These are phyloP conservation scores for Antedon bifida DNA, from an alignment of 35 echinoderm and acorn worm species.

Conservation along the genomic window DNA sequence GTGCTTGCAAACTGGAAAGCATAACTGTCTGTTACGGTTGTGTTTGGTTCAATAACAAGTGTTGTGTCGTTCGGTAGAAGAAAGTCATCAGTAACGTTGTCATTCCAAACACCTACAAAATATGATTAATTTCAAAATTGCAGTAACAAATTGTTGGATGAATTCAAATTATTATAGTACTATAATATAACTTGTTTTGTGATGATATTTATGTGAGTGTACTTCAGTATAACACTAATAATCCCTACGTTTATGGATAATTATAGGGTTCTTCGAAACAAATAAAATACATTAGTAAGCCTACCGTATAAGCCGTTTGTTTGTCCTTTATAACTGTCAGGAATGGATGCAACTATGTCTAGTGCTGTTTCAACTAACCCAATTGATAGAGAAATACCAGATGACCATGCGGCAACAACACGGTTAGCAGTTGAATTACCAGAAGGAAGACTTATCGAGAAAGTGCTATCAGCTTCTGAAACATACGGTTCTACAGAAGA, in stretches of 20 bases:
- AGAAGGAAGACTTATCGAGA: background rate
- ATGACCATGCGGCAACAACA: background rate
- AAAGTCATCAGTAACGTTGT: constrained; percentile 3
- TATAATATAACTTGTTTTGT: too few relatives aligned
- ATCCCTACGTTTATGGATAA: too few relatives aligned
- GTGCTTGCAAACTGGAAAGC: background rate
- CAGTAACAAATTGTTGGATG: too few relatives aligned
- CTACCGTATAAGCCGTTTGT: background rate
- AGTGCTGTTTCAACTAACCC: background rate
- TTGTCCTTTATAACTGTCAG: background rate
- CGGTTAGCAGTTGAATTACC: background rate
- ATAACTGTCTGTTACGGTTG: background rate
- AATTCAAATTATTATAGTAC: too few relatives aligned
- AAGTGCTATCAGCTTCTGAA: background rate
- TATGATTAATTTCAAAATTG: too few relatives aligned
- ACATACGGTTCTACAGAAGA: background rate
- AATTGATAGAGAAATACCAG: background rate
- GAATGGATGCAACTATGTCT: background rate
- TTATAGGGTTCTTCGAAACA: too few relatives aligned
- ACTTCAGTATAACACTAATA: too few relatives aligned
- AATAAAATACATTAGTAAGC: background rate
- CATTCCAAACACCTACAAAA: constrained; percentile 9
- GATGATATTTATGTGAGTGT: too few relatives aligned
- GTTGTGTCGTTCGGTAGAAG: background rate
- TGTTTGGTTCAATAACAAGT: too few relatives aligned